These are phyloP conservation scores for Fregetta grallaria DNA, from an alignment of 2,113 vertebrate genomes.

Conservation along the genomic window DNA sequence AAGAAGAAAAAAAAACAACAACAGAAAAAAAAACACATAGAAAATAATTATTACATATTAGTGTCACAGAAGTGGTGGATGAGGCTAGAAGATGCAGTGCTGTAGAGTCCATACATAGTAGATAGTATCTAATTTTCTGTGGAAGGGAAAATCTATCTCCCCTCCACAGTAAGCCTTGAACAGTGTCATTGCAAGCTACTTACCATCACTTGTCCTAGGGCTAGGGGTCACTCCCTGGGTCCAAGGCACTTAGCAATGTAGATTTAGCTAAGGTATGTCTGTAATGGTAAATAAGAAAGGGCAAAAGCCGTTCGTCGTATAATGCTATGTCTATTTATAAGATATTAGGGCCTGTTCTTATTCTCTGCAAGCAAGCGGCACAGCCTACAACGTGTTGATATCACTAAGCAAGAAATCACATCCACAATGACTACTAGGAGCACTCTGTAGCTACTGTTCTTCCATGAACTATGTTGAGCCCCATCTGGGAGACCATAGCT, in stretches of 20 bases:
- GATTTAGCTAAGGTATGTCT: background rate
- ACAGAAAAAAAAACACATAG: too few relatives aligned
- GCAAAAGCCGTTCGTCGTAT: background rate
- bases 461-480: background rate
- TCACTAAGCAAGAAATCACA: background rate
- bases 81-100: background rate
- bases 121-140: background rate
- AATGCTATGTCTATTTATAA: background rate
- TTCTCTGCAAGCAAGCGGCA: background rate
- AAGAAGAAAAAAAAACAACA: background rate
- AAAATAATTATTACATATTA: background rate
- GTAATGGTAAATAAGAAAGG: background rate
- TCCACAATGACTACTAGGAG: background rate
- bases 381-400: accelerated
- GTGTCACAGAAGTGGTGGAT: background rate
- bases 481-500: background rate
- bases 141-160: background rate
- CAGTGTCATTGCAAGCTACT: background rate
- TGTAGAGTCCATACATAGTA: background rate
- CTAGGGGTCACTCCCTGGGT: too few relatives aligned
- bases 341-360: background rate
- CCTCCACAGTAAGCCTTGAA: background rate
- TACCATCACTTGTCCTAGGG: background rate
- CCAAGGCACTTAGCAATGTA: background rate
- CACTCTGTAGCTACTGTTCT: background rate